Evolutionary conservation across 2,888 invertebrate species (phyloP).

Genomic region (Elysia crispata): DNA sequence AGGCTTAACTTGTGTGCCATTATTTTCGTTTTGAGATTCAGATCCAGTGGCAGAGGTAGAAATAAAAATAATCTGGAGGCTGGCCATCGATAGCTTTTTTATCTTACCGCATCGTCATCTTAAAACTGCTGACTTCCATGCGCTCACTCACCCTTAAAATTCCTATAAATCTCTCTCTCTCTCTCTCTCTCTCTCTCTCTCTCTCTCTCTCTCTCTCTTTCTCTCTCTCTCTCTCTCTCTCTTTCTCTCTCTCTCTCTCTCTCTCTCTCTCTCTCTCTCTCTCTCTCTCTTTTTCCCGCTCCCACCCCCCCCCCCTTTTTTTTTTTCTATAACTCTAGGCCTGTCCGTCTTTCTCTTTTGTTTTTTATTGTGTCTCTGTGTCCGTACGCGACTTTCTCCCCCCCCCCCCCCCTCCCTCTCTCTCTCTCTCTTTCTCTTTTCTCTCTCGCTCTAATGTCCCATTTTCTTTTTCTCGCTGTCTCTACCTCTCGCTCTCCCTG

Average conservation of each 20-base stretch:
- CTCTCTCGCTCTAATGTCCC: constrained; percentile 6
- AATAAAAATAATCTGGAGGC: too few relatives aligned
- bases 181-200: neutral
- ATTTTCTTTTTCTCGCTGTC: too few relatives aligned
- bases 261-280: constrained; percentile 20
- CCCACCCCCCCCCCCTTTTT: constrained; percentile 12
- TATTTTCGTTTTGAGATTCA: too few relatives aligned
- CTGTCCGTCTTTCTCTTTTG: constrained; percentile 1
- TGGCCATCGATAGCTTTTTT: too few relatives aligned
- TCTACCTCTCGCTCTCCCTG: too few relatives aligned
- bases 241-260: constrained; percentile 16
- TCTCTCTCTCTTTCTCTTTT: constrained; percentile 20
- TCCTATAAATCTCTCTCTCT: constrained; percentile 15
- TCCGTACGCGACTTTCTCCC: too few relatives aligned
- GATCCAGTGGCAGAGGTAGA: too few relatives aligned
- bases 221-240: constrained; percentile 27
- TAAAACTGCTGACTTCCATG: neutral
- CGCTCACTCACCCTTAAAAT: neutral
- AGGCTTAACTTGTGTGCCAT: too few relatives aligned
- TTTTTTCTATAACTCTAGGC: too few relatives aligned
- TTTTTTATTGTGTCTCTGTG: constrained; percentile 10
- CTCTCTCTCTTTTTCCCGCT: constrained; percentile 7
- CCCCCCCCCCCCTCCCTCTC: constrained; percentile 4
- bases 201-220: neutral
- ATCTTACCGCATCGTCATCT: too few relatives aligned